Evolutionary conservation across 2,113 vertebrate genomes (phyloP), one percentile per base, ranked within the genome.

Genomic region (Vanacampus margaritifer): DNA sequence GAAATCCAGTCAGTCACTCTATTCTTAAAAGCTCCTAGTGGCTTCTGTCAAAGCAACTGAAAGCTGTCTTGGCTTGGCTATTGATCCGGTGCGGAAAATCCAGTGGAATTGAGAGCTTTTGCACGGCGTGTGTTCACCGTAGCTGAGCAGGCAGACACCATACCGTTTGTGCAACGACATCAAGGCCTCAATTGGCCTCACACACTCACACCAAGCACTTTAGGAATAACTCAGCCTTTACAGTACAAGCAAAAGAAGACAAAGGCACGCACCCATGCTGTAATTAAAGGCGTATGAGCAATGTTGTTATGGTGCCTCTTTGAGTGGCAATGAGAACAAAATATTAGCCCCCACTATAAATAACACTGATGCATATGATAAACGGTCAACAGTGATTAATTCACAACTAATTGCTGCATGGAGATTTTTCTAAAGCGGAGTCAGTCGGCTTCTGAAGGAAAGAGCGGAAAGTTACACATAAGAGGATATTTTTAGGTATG

Each of bases 1-100:
- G 68, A 26, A 65, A 50, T 50, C 60, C 53, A 59, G 62, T 26
- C 39, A 62, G 37, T 57, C 28, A 35, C 11, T 79, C 74, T 69
- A 74, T 76, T 79, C 74, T 69, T 74, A 62, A 21, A 58, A 60
- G 74, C 73, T 77, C 57, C 67, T 4, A 23, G 24, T 46, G 61
- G 62, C 70, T 41, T 14, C 68, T 72, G 78, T 80, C 67, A 72
- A 75, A 70, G 81, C 78, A 79, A 72, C 83, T 75, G 80, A 85
- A 73, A 61, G 60, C 50, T 73, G 67, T 65, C 84, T 80, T 50
- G 71, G 69, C 79, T 79, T 28, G 54, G 63, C 69, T 75, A 90
- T 86, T 78, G 78, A 88, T 80, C 77, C 54, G 58, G 63, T 23
- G 24, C 65, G 70, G 72, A 85, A 76, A 74, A 84, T 68, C 64